Evolutionary conservation across 1,140 invertebrate species (phyloP).

Genomic region (Anadara kagoshimensis): DNA sequence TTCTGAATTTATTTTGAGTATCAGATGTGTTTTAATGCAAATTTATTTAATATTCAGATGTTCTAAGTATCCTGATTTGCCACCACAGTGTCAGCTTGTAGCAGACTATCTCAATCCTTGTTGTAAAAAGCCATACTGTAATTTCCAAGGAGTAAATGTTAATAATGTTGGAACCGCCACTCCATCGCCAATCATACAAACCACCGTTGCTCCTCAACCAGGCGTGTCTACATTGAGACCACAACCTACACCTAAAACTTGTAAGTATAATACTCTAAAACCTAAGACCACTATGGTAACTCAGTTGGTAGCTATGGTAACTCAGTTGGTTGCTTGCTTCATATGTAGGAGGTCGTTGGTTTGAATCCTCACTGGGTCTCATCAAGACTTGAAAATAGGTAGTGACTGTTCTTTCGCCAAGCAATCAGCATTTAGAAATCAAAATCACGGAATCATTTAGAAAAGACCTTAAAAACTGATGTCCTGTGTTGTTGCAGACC

Average conservation of each 20-base stretch:
- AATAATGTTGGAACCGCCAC: constrained; percentile 25
- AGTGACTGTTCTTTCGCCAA: no score
- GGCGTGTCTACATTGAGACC: constrained; percentile 14
- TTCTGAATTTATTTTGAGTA: background rate
- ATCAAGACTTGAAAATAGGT: no score
- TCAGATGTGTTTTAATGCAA: background rate
- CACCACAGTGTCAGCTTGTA: constrained; percentile 40
- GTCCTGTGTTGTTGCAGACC: no score
- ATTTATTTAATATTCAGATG: constrained; percentile 34
- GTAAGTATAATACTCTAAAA: constrained; percentile 6
- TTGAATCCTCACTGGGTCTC: no score
- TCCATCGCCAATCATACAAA: constrained; percentile 24
- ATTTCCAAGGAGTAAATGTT: constrained; percentile 34
- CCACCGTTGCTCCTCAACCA: constrained; percentile 21
- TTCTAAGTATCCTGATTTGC: constrained; percentile 41
- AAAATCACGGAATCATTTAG: no score
- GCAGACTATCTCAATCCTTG: constrained; percentile 47
- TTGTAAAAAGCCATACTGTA: constrained; percentile 51
- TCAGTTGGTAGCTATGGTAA: no score
- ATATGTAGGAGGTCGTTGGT: no score
- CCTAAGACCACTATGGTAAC: no score
- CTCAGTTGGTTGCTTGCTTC: no score
- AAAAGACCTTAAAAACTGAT: no score
- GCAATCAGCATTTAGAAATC: no score
- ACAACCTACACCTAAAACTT: constrained; percentile 23